Evolutionary conservation across 1,140 invertebrate genomes (phyloP), one percentile per base, ranked within the genome.

Genomic region (Lepidurus arcticus): DNA sequence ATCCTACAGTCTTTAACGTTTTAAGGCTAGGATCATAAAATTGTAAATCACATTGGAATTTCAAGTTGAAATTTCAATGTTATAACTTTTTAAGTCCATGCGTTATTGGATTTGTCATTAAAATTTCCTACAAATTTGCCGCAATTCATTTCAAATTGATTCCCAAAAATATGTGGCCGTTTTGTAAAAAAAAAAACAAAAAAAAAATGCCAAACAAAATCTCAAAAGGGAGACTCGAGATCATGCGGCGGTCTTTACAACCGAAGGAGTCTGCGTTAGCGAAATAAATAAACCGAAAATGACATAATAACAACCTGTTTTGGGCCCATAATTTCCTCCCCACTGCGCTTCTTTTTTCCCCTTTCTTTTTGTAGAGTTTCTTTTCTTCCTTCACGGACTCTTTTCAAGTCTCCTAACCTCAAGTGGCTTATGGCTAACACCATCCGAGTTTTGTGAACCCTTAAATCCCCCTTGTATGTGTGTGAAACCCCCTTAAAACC

Each of bases 241-340:
- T 13, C 53, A 65, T 65, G 53, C 21, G 16, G 16, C 9, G 16
- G 16, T 16, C 21, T 21, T 65, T 65, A 13, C 21, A 13, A 65
- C 13, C 21, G 8, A 65, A 21, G 53, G 53, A 65, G 53, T 65
- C 53, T 65, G 53, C 53, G 53, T 65, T 65, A 16, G 53, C 53
- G 53, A 65, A 65, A 65, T 65, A 65, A 65, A 65, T 65, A 65
- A 65, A 65, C 16, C 53, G 34, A 65, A 65, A 21, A 65, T 65
- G 53, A 65, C 53, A 65, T 65, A 65, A 65, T 65, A 65, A 65
- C 53, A 65, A 65, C 53, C 53, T 65, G 53, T 65, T 65, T 65
- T 65, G 53, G 53, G 53, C 53, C 53, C 53, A 65, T 65, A 65
- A 65, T 65, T 65, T 65, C 53, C 21, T 65, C 53, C 53, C 53